phyloP scores from a whole-genome alignment of 2,888 invertebrate species.

The Agrochola lota region DNA sequence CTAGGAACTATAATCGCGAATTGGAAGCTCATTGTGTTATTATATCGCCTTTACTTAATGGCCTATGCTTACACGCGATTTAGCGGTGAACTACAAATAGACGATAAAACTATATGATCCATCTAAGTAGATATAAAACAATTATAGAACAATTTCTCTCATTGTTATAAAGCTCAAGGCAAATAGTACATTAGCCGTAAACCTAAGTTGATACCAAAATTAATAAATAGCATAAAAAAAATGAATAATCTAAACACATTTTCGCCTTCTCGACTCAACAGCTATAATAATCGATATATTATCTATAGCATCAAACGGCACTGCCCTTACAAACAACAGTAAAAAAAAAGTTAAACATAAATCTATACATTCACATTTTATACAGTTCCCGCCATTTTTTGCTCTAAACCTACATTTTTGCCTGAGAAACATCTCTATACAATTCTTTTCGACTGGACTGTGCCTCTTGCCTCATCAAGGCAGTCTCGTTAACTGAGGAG shows the following conservation, averaged over 20 bases:
- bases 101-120: neutral
- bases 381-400: conserved; percentile 38
- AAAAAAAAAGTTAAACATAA: conserved; percentile 27
- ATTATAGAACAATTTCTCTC: neutral
- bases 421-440: conserved; percentile 55
- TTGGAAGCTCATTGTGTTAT: conserved; percentile 36
- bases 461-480: conserved; percentile 7
- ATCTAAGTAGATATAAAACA: neutral
- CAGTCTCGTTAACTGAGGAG: conserved; percentile 11
- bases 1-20: conserved; percentile 6
- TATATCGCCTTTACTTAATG: neutral
- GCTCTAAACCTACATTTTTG: conserved; percentile 30
- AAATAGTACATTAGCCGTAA: conserved; percentile 12
- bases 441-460: conserved; percentile 37
- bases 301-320: conserved; percentile 48
- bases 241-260: conserved; percentile 24
- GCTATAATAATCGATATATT: conserved; percentile 37
- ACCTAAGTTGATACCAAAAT: neutral
- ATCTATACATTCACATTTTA: conserved; percentile 39
- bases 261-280: conserved; percentile 38
- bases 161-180: neutral
- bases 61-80: neutral
- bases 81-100: neutral
- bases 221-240: neutral
- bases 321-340: conserved; percentile 41